These are phyloP conservation scores for Ylistrum balloti DNA, from an alignment of 1,140 invertebrate species.

Conservation along the genomic window DNA sequence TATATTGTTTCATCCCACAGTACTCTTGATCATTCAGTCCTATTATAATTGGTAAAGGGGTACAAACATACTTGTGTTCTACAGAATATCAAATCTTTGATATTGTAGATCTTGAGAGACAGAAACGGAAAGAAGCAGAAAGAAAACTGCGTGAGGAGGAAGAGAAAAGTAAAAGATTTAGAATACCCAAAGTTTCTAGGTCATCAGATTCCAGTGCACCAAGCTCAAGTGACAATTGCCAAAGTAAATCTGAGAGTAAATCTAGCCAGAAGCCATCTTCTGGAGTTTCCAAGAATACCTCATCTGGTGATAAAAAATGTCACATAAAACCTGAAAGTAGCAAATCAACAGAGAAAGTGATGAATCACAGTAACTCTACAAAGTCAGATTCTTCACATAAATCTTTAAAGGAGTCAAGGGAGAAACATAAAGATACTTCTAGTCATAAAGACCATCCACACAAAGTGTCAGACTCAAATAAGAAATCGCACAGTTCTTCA, in stretches of 20 bases:
- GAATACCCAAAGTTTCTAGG: not conserved
- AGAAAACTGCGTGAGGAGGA: not conserved
- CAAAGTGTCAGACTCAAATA: not conserved
- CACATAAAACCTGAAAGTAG: not conserved
- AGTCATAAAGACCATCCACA: not conserved
- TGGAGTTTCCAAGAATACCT: not conserved
- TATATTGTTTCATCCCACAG: too few relatives aligned
- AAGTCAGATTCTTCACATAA: not conserved
- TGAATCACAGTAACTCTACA: not conserved
- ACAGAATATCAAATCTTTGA: not conserved
- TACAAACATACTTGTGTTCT: too few relatives aligned
- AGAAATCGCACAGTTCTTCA: not conserved
- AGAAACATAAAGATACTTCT: not conserved
- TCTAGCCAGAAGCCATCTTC: not conserved
- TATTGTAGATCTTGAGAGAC: not conserved
- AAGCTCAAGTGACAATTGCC: not conserved
- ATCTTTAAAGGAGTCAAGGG: not conserved
- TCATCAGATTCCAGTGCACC: not conserved
- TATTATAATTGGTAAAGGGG: too few relatives aligned
- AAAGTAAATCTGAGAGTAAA: not conserved
- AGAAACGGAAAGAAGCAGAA: not conserved
- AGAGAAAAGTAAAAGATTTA: conserved; percentile 10
- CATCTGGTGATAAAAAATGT: not conserved
- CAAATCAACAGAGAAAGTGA: not conserved
- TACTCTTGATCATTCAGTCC: too few relatives aligned